Base-by-base conservation (phyloP, 2,888 invertebrate genomes). In the Leptogaster cylindrica region DNA sequence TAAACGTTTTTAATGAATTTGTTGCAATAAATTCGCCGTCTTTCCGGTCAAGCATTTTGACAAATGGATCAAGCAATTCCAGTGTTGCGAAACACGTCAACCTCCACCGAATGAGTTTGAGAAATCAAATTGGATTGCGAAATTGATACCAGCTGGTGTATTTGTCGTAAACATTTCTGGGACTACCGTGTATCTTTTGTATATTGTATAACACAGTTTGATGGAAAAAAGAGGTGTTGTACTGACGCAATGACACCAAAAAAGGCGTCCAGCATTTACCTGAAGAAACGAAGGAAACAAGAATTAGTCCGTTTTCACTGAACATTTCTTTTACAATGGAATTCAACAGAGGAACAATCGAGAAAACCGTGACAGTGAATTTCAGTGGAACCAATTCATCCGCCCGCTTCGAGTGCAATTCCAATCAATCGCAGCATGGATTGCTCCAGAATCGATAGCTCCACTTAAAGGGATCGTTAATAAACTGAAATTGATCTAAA, bases 391-490 rank as follows among this genome's bases (percentile, higher is more conserved):
- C n/a, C n/a, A n/a, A n/a, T n/a, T n/a, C n/a, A n/a, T 8, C 5
- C 46, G 18, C 16, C 28, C 33, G 16, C 18, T 20, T 52, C 52
- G 31, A 52, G 33, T 31, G 33, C 5, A 31, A 31, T 31, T 52
- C 33, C 52, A 52, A 52, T 52, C 52, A 52, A 31, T 52, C 18
- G 52, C 31, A 18, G 16, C 52, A 16, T 16, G 52, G 31, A 31
- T 31, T 52, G 33, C 20, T 52, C 33, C 33, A 52, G 52, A 52
- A 52, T 31, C 52, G 33, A 52, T 52, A 52, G 18, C 16, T 20
- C 33, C 52, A 52, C 52, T 52, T 52, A 52, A 52, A 52, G 52
- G 52, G 52, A 18, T 52, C 33, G 52, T 20, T 18, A 28, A 31
- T 52, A 52, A 52, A 12, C 18, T 31, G 28, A 33, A 16, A 51